These are phyloP conservation scores for Pipa parva DNA, from an alignment of 2,113 vertebrate genomes.

Conservation along the genomic window DNA sequence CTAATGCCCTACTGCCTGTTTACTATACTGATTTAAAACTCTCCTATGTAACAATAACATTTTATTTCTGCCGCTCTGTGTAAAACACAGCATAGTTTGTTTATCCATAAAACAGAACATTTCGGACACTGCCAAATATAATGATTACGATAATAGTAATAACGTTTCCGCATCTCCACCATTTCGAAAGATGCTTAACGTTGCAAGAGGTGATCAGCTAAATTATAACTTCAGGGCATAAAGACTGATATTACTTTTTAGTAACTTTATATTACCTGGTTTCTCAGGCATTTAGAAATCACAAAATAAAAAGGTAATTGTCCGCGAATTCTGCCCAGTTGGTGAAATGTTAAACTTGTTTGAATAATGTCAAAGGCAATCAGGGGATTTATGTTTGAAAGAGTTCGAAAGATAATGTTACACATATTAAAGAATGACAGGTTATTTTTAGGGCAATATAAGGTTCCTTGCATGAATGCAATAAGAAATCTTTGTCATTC, in stretches of 20 bases:
- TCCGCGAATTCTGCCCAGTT: background rate
- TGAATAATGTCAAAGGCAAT: conserved; percentile 10
- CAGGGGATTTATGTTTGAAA: background rate
- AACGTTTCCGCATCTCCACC: background rate
- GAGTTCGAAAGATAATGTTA: background rate
- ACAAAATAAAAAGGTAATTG: conserved; percentile 21
- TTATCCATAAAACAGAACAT: background rate
- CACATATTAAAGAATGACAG: no score
- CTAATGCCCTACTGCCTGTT: no score
- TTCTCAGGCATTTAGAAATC: conserved; percentile 2
- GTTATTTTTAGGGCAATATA: no score
- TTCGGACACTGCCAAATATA: background rate
- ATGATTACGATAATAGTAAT: conserved; percentile 8
- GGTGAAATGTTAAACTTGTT: conserved; percentile 23
- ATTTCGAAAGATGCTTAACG: background rate
- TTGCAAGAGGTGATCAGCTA: conserved; percentile 3
- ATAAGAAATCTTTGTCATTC: no score
- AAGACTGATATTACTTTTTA: background rate
- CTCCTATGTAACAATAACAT: no score
- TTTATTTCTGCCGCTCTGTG: no score
- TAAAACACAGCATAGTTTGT: background rate
- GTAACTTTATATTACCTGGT: background rate
- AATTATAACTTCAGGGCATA: conserved; percentile 21
- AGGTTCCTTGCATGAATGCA: no score
- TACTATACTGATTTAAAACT: no score